Conservation (phyloP, 2,797 vertebrate genomes). For the Amniataba percoides region DNA sequence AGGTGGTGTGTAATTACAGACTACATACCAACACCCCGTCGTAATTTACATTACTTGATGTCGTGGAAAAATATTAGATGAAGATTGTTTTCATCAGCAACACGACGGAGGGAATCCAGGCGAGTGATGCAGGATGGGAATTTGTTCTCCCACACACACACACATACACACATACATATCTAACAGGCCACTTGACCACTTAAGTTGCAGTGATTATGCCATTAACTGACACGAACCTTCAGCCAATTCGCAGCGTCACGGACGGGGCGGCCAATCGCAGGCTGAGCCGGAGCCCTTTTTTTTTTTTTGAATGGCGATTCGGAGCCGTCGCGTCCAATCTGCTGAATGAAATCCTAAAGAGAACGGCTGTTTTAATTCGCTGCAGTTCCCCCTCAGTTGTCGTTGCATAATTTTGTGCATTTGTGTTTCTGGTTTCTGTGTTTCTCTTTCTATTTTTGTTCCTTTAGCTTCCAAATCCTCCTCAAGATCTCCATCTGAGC, state of each 20-base stretch:
- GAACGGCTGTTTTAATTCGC: background rate
- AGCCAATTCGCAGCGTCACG: slow-evolving; percentile 48
- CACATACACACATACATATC: slow-evolving; percentile 22
- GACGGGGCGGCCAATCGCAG: slow-evolving; percentile 37
- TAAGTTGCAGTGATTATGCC: slow-evolving; percentile 63
- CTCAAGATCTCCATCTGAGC: too few relatives aligned
- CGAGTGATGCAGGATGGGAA: slow-evolving; percentile 32
- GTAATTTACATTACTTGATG: slow-evolving; percentile 75
- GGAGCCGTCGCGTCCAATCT: background rate
- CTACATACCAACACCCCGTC: slow-evolving; percentile 76
- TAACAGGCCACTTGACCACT: slow-evolving; percentile 69
- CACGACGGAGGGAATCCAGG: slow-evolving; percentile 44
- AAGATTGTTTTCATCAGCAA: slow-evolving; percentile 71
- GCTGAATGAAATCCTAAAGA: background rate
- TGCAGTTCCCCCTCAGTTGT: background rate
- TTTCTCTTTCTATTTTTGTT: too few relatives aligned
- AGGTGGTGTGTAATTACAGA: slow-evolving; percentile 77
- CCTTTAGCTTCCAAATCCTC: background rate
- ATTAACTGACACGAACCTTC: slow-evolving; percentile 62
- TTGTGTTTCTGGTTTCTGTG: background rate
- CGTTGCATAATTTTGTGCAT: background rate
- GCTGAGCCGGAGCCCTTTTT: background rate
- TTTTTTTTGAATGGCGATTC: background rate
- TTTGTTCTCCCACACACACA: slow-evolving; percentile 12
- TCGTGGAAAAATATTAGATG: slow-evolving; percentile 72